Evolutionary conservation across 2,797 vertebrate genomes (phyloP).

Genomic region (Botia almorhae): DNA sequence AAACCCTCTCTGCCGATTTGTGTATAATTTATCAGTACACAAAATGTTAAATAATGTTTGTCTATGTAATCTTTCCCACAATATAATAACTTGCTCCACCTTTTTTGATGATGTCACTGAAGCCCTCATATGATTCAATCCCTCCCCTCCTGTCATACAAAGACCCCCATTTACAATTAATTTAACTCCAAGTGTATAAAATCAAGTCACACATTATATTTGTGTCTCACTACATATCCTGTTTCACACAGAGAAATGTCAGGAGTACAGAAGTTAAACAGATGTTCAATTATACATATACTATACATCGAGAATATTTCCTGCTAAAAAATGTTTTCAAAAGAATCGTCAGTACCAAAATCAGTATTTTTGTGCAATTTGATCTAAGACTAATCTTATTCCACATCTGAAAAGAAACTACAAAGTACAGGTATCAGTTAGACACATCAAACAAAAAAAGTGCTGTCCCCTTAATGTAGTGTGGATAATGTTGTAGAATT

Average conservation of each 20-base stretch:
- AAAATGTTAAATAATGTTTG: background rate
- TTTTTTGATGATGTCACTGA: background rate
- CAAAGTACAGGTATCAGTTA: slow-evolving; percentile 6
- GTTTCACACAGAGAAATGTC: background rate
- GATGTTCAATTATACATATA: no score
- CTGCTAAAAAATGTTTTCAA: background rate
- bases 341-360: background rate
- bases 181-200: no score
- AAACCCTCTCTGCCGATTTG: no score
- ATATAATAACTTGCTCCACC: no score
- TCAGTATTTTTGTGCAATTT: background rate
- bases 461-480: background rate
- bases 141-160: background rate
- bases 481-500: slow-evolving; percentile 32
- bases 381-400: background rate
- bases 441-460: slow-evolving; percentile 2
- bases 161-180: background rate
- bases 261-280: no score
- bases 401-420: background rate
- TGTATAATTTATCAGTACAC: background rate
- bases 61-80: background rate
- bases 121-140: background rate
- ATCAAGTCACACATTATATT: background rate
- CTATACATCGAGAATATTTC: background rate
- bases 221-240: background rate